Evolutionary conservation across 2,888 invertebrate genomes (phyloP).

Genomic region (Brachylomia viminalis): DNA sequence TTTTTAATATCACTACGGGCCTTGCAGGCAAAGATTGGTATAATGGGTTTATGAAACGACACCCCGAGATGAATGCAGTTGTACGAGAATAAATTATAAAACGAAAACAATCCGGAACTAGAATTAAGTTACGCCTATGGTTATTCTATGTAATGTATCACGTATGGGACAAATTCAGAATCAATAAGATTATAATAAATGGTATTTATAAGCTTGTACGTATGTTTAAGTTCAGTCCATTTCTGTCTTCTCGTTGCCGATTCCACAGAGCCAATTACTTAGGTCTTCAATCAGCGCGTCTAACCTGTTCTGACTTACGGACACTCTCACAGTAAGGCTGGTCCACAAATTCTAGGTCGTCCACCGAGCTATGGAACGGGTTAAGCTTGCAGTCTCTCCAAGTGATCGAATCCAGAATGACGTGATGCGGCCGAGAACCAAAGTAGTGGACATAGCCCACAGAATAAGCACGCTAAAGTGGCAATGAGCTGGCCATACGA

Average conservation of each 20-base stretch:
- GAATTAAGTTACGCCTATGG: background rate
- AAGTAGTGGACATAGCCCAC: background rate
- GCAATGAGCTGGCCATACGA: background rate
- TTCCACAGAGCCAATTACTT: background rate
- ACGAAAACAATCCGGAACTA: background rate
- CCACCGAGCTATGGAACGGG: background rate
- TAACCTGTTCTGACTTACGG: background rate
- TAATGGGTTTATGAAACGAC: constrained; percentile 14
- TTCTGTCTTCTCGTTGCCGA: background rate
- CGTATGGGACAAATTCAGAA: background rate
- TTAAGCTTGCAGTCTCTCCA: background rate
- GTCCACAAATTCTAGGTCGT: background rate
- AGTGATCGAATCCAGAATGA: background rate
- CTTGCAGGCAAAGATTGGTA: constrained; percentile 9
- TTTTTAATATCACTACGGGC: constrained; percentile 8
- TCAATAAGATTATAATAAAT: constrained; percentile 3
- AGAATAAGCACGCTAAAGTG: background rate
- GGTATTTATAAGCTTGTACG: background rate
- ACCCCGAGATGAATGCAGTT: constrained; percentile 8
- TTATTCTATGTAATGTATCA: background rate
- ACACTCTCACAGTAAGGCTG: background rate
- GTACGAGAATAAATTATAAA: too few species aligned
- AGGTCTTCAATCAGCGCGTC: background rate
- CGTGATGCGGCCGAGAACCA: background rate
- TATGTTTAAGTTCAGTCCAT: background rate